Evolutionary conservation across 2,888 invertebrate species (phyloP), one percentile per base, ranked within the genome.

Genomic region (Eupeodes luniger): DNA sequence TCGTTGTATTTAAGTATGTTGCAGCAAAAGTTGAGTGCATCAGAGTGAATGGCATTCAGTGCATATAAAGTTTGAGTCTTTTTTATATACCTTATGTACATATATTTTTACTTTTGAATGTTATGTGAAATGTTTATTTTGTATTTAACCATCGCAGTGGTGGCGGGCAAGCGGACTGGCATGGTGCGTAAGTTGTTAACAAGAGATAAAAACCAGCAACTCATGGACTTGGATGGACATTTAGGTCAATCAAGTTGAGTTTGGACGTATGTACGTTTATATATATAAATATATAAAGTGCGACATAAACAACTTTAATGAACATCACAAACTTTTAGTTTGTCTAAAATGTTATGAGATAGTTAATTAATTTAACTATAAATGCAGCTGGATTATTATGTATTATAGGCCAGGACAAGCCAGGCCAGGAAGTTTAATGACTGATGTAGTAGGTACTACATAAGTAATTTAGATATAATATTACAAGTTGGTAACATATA

Each of bases 351-450:
- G 81, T 84, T 81, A 75, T 78, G 78, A 85, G 81, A 85, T 88
- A 85, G 84, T 88, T 85, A 88, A 85, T 88, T 88, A 81, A 81
- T 81, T 81, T 88, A 70, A 11, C 88, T 78, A 75, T 85, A 85
- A 85, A 88, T 78, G 67, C 49, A 59, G 69, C 57, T 67, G 67
- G 77, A 69, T 27, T 61, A 27, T 27, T 27, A n/a, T n/a, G n/a
- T n/a, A 59, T 27, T 57, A n/a, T 59, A 64, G 70, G 19, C 19
- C 19, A 64, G 70, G n/a, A n/a, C n/a, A n/a, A n/a, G 27, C 27
- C 27, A 27, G 27, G 67, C 79, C 75, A 84, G 87, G 80, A 84
- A 88, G 87, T 67, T 77, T 81, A 66, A 77, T 67, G 66, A 47
- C 69, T 47, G 16, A 40, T 40, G 40, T 40, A 40, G 40, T 40